Evolutionary conservation across 2,113 vertebrate genomes (phyloP).

Genomic region (Collichthys lucidus): DNA sequence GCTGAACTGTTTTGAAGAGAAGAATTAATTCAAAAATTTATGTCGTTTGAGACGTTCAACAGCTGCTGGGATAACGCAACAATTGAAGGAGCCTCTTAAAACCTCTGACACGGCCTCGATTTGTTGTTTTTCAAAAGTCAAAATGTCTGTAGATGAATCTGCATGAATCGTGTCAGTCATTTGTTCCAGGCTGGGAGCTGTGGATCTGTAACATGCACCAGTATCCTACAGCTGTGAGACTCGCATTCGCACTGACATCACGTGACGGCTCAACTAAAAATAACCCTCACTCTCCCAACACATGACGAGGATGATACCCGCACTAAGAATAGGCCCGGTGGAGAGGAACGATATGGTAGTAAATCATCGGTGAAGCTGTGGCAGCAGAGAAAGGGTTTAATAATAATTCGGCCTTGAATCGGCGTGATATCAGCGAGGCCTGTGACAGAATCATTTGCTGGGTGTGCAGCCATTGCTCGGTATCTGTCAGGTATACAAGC

Average conservation of each 20-base stretch:
- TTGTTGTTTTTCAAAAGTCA: not conserved
- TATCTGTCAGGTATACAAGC: constrained; percentile 40
- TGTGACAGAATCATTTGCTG: constrained; percentile 46
- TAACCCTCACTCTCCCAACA: constrained; percentile 60
- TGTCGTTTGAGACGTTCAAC: not conserved
- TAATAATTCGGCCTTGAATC: constrained; percentile 46
- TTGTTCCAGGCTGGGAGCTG: constrained; percentile 31
- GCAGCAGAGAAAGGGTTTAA: constrained; percentile 35
- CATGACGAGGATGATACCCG: constrained; percentile 66
- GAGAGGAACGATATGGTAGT: constrained; percentile 51
- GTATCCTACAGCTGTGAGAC: constrained; percentile 65
- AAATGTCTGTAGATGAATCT: not conserved
- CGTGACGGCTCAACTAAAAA: constrained; percentile 70
- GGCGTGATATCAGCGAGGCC: constrained; percentile 17
- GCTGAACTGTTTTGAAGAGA: not conserved
- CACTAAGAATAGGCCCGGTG: constrained; percentile 70
- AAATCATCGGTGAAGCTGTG: constrained; percentile 53
- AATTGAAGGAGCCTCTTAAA: too few species aligned
- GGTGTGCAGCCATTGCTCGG: constrained; percentile 4
- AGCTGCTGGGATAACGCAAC: too few species aligned
- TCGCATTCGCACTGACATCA: constrained; percentile 57
- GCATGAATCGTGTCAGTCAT: constrained; percentile 3
- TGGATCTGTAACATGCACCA: constrained; percentile 41
- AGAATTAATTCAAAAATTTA: not conserved
- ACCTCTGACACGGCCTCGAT: too few species aligned